Percentiles rank a stretch among this genome's conserved stretches.
Conservation (phyloP, 2,888 invertebrate species). For the Argyresthia albistria region DNA sequence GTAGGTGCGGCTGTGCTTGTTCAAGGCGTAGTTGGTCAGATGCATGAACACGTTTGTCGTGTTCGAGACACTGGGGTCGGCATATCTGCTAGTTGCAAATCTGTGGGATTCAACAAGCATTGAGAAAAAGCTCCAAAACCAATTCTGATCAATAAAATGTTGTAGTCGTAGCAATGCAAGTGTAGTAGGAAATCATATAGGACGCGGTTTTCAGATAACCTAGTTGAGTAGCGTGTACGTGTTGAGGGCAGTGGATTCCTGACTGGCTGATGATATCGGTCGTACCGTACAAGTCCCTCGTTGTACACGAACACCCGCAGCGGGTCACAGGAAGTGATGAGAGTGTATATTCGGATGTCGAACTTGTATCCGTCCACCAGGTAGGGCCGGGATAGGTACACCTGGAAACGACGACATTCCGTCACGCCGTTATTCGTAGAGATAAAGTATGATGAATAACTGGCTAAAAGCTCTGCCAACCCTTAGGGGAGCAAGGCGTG, state of each 20-base stretch:
- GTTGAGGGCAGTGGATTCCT: no score
- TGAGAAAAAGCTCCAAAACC: no score
- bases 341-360: constrained; percentile 89
- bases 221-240: no score
- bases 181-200: no score
- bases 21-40: constrained; percentile 94
- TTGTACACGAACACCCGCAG: constrained; percentile 91
- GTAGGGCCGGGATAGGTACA: constrained; percentile 78
- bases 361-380: constrained; percentile 94
- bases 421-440: no score
- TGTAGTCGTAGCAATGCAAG: no score
- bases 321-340: constrained; percentile 93
- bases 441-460: no score
- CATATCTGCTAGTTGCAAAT: constrained; percentile 91
- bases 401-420: constrained; percentile 29
- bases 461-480: no score
- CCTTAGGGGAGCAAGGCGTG: no score
- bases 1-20: constrained; percentile 90
- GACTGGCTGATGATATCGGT: no score
- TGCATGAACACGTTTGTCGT: constrained; percentile 94
- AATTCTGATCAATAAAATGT: no score
- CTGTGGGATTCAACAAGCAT: constrained; percentile 36
- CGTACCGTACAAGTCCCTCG: constrained; percentile 87
- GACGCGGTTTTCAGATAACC: no score
- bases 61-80: constrained; percentile 86